Conservation (phyloP, 2,797 vertebrate genomes). For the Masticophis lateralis region DNA sequence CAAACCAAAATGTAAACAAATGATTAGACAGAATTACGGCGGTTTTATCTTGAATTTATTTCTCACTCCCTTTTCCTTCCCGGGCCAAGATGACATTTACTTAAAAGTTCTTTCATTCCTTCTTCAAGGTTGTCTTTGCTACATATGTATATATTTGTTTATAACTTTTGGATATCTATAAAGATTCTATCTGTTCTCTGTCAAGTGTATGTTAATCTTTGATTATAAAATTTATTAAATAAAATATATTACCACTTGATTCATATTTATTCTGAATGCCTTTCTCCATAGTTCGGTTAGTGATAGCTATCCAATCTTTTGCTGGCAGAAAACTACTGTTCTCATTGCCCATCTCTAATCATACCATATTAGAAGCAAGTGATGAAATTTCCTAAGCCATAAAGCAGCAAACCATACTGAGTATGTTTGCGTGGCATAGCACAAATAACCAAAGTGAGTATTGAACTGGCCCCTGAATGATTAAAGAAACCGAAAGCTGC, state of each 20-base stretch:
- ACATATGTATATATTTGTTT: neutral
- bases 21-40: neutral
- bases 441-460: neutral
- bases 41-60: neutral
- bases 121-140: neutral
- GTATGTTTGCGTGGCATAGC: neutral
- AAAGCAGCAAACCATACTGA: neutral
- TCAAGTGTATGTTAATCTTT: neutral
- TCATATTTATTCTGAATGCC: neutral
- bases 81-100: neutral
- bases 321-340: neutral
- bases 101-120: neutral
- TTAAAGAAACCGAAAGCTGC: neutral
- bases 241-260: neutral
- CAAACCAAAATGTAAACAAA: neutral
- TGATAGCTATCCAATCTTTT: neutral
- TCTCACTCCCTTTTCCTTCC: neutral
- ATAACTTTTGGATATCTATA: neutral
- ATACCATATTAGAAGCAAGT: neutral
- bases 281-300: neutral
- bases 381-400: neutral
- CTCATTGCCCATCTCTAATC: neutral
- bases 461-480: neutral
- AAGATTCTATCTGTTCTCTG: neutral
- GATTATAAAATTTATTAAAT: neutral